A percentile compares a stretch with the other conserved stretches of the same genome.
Conservation (phyloP, 2,113 vertebrate species). For the Rousettus leschenaultii region DNA sequence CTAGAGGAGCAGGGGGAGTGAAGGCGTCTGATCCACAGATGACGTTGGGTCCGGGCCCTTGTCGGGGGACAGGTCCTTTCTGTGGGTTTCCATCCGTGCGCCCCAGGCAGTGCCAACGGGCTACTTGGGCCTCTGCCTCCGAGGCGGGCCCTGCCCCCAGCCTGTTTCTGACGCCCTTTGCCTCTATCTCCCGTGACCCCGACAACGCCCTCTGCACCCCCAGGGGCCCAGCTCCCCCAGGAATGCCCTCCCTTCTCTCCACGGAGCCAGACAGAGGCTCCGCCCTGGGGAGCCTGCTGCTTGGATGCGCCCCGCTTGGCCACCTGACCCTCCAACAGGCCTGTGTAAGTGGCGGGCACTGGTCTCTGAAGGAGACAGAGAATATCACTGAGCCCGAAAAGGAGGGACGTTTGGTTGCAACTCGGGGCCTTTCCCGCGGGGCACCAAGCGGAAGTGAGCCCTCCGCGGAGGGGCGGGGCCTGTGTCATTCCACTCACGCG, state of each 20-base stretch:
- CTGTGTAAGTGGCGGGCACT: not conserved
- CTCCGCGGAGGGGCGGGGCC: fast-evolving
- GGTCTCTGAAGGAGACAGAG: not conserved
- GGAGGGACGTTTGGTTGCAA: not conserved
- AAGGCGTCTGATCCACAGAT: not conserved
- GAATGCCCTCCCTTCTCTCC: not conserved
- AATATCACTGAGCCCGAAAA: not conserved
- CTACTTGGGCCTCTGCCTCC: not conserved
- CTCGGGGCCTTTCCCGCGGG: too few relatives aligned
- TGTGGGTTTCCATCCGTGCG: not conserved
- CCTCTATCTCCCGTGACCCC: not conserved
- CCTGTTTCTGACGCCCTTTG: fast-evolving
- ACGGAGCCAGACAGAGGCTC: too few relatives aligned
- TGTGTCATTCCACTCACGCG: fast-evolving
- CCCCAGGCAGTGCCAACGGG: not conserved
- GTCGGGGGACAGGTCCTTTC: fast-evolving
- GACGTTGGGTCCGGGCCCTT: not conserved
- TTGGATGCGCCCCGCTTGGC: not conserved
- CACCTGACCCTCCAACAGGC: not conserved
- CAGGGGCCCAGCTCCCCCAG: fast-evolving
- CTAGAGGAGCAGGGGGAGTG: not conserved
- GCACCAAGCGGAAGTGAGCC: fast-evolving
- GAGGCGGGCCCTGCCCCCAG: not conserved
- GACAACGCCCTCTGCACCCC: not conserved
- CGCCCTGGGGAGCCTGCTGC: not conserved